phyloP scores from a whole-genome alignment of 2,888 invertebrate genomes.

The Nineta flava region DNA sequence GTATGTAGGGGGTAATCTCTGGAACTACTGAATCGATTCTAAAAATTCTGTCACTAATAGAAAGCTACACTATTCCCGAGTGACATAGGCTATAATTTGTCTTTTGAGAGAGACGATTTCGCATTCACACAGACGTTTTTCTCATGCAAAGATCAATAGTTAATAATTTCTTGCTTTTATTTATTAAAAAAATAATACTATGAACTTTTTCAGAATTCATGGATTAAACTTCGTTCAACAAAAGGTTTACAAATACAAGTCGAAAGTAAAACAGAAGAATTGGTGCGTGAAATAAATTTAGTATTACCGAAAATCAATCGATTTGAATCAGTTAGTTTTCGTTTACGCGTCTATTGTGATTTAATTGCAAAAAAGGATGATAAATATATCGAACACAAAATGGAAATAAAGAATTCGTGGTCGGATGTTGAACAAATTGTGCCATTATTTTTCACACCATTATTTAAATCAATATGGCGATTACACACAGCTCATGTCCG shows the following conservation, averaged over 20 bases:
- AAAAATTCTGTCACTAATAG: no score
- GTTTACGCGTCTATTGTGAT: conserved; percentile 52
- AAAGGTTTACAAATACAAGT: conserved; percentile 46
- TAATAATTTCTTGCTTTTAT: no score
- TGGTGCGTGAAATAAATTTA: conserved; percentile 38
- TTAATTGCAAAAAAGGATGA: conserved; percentile 55
- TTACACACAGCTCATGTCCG: conserved; percentile 70
- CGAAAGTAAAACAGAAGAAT: conserved; percentile 17
- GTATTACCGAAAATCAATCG: conserved; percentile 41
- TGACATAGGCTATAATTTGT: no score
- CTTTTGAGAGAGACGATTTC: no score
- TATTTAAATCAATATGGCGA: conserved; percentile 63
- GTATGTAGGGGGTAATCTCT: no score
- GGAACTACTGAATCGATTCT: no score
- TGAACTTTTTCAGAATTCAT: conserved; percentile 32
- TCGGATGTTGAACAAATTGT: neutral
- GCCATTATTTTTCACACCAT: conserved; percentile 47
- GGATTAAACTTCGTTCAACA: conserved; percentile 46
- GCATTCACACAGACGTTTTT: no score
- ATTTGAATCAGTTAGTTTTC: conserved; percentile 44
- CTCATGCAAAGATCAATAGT: no score
- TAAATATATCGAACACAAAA: conserved; percentile 53
- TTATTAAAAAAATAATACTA: no score
- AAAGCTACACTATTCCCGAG: no score
- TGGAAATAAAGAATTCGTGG: conserved; percentile 5